These are phyloP conservation scores for Microtus californicus DNA, from an alignment of 2,797 vertebrate species.

Conservation along the genomic window DNA sequence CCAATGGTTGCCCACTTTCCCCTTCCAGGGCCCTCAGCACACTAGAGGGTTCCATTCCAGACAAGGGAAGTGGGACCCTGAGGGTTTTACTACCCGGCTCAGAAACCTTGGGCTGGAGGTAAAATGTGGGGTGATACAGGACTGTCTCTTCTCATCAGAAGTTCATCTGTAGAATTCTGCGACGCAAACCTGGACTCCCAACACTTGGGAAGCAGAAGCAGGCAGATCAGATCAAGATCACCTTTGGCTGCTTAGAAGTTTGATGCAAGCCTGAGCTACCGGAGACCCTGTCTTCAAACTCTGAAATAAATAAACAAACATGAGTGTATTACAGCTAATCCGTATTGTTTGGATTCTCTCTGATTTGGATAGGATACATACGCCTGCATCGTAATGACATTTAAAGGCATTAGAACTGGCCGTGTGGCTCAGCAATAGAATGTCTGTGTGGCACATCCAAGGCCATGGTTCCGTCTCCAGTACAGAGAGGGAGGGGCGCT, in stretches of 20 bases:
- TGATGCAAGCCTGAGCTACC: background rate
- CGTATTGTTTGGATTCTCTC: background rate
- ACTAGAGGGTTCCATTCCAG: background rate
- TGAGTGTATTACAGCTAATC: background rate
- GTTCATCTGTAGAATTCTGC: background rate
- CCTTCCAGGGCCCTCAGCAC: background rate
- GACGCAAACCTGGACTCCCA: background rate
- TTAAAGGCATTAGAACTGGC: background rate
- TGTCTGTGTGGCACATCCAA: background rate
- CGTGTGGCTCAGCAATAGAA: background rate
- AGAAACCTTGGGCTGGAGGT: background rate
- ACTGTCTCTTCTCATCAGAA: background rate
- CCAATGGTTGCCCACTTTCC: background rate
- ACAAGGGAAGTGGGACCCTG: background rate
- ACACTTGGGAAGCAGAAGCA: background rate
- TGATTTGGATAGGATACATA: background rate
- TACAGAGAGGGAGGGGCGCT: background rate
- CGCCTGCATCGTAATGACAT: background rate
- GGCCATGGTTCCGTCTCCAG: background rate
- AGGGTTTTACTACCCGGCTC: conserved; percentile 3
- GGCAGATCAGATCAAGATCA: background rate
- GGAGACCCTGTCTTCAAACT: background rate
- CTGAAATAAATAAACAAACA: background rate
- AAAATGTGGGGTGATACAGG: background rate
- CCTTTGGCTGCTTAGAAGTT: background rate